Evolutionary conservation across 1,140 invertebrate genomes (phyloP).

Genomic region (Drosophila kikkawai): DNA sequence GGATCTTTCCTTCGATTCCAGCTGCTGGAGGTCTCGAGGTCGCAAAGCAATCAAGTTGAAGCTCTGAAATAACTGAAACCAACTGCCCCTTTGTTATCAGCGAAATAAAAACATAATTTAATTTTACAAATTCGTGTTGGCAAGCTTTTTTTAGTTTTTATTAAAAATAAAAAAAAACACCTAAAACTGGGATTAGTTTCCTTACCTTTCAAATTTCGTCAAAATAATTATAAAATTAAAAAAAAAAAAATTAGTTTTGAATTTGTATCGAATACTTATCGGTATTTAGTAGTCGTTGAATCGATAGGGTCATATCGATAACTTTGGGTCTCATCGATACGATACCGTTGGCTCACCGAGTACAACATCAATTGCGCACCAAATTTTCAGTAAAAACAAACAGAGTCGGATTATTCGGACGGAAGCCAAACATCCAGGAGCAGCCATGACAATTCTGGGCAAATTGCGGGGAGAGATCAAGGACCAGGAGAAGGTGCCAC

Average conservation of each 20-base stretch:
- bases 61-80: background rate
- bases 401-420: constrained; percentile 1
- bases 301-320: constrained; percentile 18
- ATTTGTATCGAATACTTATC: background rate
- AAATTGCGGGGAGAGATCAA: constrained; percentile 66
- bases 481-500: constrained; percentile 87
- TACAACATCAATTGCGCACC: constrained; percentile 54
- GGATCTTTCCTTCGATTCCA: background rate
- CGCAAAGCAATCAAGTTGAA: background rate
- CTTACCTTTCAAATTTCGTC: background rate
- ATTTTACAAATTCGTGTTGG: too few relatives aligned
- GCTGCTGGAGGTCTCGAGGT: constrained; percentile 1
- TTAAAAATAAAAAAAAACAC: background rate
- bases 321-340: background rate
- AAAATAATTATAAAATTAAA: background rate
- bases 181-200: too few relatives aligned
- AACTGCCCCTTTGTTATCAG: constrained; percentile 15
- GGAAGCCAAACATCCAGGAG: constrained; percentile 4
- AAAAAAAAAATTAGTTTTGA: background rate
- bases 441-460: constrained; percentile 68
- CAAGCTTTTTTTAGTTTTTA: background rate
- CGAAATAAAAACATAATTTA: constrained; percentile 14
- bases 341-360: background rate
- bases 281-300: background rate
- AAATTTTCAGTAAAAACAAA: constrained; percentile 47